A percentile compares a stretch with the other conserved stretches of the same genome.
Conservation (phyloP, 2,888 invertebrate species). For the Aproaerema taeniolella region DNA sequence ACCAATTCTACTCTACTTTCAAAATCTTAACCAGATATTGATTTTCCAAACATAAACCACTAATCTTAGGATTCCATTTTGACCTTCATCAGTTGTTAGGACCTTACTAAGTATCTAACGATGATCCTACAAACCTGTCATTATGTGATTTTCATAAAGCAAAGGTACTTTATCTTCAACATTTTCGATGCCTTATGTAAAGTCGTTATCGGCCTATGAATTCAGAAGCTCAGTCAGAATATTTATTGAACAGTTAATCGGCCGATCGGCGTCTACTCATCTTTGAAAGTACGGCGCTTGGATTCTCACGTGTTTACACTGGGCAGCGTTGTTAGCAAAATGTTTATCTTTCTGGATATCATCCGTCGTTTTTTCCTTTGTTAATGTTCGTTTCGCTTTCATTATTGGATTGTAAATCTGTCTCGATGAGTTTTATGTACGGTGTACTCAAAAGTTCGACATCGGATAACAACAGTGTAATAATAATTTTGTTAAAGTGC, state of each 20-base stretch:
- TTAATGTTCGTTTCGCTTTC: conserved; percentile 43
- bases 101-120: too few species aligned
- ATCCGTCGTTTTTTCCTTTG: conserved; percentile 49
- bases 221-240: conserved; percentile 16
- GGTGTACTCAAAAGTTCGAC: conserved; percentile 13
- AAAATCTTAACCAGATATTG: too few species aligned
- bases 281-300: conserved; percentile 37
- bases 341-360: conserved; percentile 60
- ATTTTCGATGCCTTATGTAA: too few species aligned
- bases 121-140: too few species aligned
- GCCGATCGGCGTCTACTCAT: conserved; percentile 18
- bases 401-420: conserved; percentile 50
- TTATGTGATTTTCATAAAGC: too few species aligned
- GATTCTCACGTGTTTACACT: conserved; percentile 42
- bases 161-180: too few species aligned
- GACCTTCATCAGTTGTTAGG: too few species aligned
- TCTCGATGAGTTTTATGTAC: conserved; percentile 31
- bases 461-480: conserved; percentile 5
- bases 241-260: conserved; percentile 25
- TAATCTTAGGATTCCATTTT: too few species aligned
- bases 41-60: too few species aligned
- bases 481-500: too few species aligned
- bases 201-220: conserved; percentile 6
- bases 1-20: too few species aligned
- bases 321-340: conserved; percentile 37